A percentile compares a stretch with the other conserved stretches of the same genome.
Evolutionary conservation across 2,113 vertebrate genomes (phyloP).

Genomic region (Oreotrochilus melanogaster): DNA sequence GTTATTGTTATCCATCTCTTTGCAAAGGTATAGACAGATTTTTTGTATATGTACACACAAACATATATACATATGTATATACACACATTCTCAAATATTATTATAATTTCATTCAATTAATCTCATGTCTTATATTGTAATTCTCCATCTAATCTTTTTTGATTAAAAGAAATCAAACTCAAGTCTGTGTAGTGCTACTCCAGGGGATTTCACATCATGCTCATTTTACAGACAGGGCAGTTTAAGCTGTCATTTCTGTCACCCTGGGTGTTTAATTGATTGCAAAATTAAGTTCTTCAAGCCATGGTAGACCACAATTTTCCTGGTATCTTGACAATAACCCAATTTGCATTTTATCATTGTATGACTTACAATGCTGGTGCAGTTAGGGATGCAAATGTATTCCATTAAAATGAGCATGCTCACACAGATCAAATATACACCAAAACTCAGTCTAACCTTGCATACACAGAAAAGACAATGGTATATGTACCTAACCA

Average conservation of each 20-base stretch:
- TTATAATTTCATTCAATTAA: not conserved
- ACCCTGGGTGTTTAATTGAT: not conserved
- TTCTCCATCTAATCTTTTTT: conserved; percentile 4
- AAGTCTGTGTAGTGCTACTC: not conserved
- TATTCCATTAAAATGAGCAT: not conserved
- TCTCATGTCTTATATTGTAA: not conserved
- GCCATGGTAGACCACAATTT: not conserved
- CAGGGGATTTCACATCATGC: not conserved
- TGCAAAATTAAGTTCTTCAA: not conserved
- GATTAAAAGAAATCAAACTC: not conserved
- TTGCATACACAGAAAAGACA: not conserved
- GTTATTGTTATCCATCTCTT: not conserved
- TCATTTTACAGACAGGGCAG: not conserved
- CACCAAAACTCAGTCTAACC: not conserved
- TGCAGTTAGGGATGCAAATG: not conserved
- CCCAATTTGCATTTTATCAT: not conserved
- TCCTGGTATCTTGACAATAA: not conserved
- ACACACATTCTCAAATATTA: not conserved
- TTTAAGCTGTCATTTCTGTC: not conserved
- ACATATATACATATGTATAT: not conserved
- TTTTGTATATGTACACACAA: not conserved
- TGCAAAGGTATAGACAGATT: not conserved
- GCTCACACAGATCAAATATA: not conserved
- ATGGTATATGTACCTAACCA: not conserved
- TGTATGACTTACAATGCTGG: not conserved